phyloP scores from a whole-genome alignment of 1,140 invertebrate species.

The Papilio polyxenes region DNA sequence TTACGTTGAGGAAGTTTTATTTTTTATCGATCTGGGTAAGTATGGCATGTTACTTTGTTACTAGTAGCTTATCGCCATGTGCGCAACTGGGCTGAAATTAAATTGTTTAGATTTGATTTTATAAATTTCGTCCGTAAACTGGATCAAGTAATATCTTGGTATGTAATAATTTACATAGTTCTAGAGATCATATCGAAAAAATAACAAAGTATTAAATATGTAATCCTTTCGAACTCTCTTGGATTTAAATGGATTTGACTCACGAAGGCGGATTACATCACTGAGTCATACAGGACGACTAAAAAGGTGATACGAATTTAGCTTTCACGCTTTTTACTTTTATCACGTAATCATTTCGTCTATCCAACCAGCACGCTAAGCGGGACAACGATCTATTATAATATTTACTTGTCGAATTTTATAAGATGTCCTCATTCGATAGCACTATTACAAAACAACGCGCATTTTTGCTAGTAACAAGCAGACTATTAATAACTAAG shows the following conservation, averaged over 20 bases:
- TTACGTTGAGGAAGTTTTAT: too few species aligned
- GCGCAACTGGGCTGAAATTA: too few species aligned
- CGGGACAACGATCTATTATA: background rate
- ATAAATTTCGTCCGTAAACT: too few species aligned
- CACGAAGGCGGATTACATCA: background rate
- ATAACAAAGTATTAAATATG: too few species aligned
- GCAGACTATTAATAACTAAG: background rate
- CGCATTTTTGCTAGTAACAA: background rate
- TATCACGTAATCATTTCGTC: background rate
- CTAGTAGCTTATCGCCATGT: too few species aligned
- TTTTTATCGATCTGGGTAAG: too few species aligned
- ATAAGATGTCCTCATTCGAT: constrained; percentile 11
- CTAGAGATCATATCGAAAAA: too few species aligned
- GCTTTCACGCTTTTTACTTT: constrained; percentile 4
- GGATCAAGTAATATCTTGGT: too few species aligned
- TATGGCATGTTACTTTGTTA: too few species aligned
- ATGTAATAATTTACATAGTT: too few species aligned
- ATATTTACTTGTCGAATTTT: constrained; percentile 10
- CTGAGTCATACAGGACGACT: constrained; percentile 11
- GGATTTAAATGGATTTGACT: background rate
- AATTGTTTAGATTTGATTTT: too few species aligned
- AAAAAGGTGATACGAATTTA: constrained; percentile 13
- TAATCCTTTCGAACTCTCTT: too few species aligned
- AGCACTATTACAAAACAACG: background rate
- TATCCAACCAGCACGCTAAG: background rate